phyloP scores from a whole-genome alignment of 2,888 invertebrate species.

The Flabesymbios commensalis region DNA sequence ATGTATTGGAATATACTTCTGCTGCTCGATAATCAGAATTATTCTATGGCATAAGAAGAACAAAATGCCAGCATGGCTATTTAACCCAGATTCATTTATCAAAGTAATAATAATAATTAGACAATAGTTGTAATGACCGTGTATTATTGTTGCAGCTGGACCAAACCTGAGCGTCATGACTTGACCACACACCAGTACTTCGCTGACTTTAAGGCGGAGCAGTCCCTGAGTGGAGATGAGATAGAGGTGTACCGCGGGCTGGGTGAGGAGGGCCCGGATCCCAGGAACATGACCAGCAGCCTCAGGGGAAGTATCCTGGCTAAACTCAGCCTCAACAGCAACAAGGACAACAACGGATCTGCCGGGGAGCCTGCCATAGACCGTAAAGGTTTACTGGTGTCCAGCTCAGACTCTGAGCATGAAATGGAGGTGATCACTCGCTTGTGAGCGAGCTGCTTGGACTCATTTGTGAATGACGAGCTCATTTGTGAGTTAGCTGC shows the following conservation, averaged over 20 bases:
- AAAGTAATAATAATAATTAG: no score
- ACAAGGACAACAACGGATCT: not conserved
- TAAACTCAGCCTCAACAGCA: conserved; percentile 12
- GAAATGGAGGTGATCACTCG: no score
- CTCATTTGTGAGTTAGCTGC: no score
- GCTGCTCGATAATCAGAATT: no score
- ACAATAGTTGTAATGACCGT: no score
- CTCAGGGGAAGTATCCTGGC: conserved; percentile 19
- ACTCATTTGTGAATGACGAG: no score
- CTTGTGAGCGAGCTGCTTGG: no score
- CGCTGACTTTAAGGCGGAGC: conserved; percentile 39
- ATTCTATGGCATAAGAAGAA: no score
- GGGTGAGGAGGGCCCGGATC: conserved; percentile 18
- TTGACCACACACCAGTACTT: conserved; percentile 51
- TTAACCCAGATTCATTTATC: no score
- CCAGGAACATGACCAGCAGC: conserved; percentile 13
- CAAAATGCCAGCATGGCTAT: no score
- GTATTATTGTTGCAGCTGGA: no score
- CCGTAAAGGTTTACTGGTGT: not conserved
- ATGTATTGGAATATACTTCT: no score
- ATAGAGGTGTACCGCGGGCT: conserved; percentile 34
- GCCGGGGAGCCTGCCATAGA: not conserved
- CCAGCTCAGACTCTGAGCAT: not conserved
- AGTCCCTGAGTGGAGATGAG: conserved; percentile 11
- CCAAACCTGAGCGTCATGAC: conserved; percentile 47